These are phyloP conservation scores for Stigmatopora nigra DNA, from an alignment of 2,113 vertebrate species.

Conservation along the genomic window DNA sequence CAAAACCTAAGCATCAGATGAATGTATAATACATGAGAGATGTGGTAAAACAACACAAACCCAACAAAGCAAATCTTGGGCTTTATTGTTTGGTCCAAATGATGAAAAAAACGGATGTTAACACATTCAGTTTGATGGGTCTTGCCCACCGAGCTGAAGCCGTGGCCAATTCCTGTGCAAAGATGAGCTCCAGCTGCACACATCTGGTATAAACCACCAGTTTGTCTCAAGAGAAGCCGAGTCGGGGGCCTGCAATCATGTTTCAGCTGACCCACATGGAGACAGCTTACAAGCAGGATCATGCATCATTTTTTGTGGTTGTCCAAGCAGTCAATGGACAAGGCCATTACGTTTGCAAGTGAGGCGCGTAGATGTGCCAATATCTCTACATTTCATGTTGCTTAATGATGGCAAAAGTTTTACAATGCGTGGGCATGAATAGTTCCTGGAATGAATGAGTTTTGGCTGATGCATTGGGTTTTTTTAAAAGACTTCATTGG, in stretches of 20 bases:
- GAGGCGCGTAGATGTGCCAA: neutral
- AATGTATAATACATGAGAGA: slow-evolving; percentile 14
- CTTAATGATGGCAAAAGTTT: neutral
- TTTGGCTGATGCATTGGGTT: slow-evolving; percentile 5
- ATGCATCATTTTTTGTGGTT: slow-evolving; percentile 56
- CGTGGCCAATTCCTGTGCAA: slow-evolving; percentile 19
- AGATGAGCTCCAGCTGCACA: slow-evolving; percentile 36
- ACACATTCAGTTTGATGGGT: slow-evolving; percentile 43
- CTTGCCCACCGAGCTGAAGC: slow-evolving; percentile 16
- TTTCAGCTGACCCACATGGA: slow-evolving; percentile 43
- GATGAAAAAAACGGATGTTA: slow-evolving; percentile 36
- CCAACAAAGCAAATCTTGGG: slow-evolving; percentile 32
- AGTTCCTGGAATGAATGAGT: neutral
- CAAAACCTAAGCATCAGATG: slow-evolving; percentile 39
- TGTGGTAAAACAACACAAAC: slow-evolving; percentile 30
- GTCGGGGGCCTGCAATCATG: slow-evolving; percentile 32
- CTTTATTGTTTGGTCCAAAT: slow-evolving; percentile 38
- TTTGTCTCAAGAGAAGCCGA: slow-evolving; percentile 31
- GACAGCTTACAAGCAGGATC: slow-evolving; percentile 46
- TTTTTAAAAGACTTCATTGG: neutral
- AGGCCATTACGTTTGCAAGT: slow-evolving; percentile 30
- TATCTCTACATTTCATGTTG: neutral
- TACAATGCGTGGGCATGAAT: neutral
- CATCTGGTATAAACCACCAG: slow-evolving; percentile 56
- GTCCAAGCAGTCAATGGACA: slow-evolving; percentile 56